A percentile compares a stretch with the other conserved stretches of the same genome.
These are phyloP conservation scores for Apus apus DNA, from an alignment of 2,113 vertebrate genomes.

Conservation along the genomic window DNA sequence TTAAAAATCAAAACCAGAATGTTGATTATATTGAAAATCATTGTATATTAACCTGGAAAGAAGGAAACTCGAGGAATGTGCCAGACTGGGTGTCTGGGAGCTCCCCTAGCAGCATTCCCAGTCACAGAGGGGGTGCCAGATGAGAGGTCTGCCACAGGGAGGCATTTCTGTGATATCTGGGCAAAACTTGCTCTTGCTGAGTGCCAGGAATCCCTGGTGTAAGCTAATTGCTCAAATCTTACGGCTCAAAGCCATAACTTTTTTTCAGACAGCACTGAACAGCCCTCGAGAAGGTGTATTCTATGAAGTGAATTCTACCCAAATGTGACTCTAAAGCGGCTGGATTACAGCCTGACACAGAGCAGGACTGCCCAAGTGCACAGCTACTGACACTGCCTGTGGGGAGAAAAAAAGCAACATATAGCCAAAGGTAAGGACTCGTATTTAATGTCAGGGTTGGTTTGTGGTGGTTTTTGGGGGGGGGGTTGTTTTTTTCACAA, in stretches of 20 bases:
- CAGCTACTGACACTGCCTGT: not conserved
- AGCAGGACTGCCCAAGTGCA: too few relatives aligned
- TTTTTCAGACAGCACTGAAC: not conserved
- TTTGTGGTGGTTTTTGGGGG: too few relatives aligned
- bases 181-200: not conserved
- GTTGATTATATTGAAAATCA: not conserved
- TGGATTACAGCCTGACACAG: too few relatives aligned
- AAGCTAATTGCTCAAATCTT: not conserved
- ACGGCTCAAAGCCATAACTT: not conserved
- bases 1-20: not conserved
- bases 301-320: not conserved
- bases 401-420: not conserved
- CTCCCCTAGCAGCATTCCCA: not conserved
- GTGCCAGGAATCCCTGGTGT: not conserved
- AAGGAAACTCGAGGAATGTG: too few relatives aligned
- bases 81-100: too few relatives aligned
- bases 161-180: not conserved
- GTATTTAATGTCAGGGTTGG: not conserved
- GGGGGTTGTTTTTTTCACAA: not conserved
- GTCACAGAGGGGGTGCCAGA: not conserved
- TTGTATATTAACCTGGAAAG: not conserved
- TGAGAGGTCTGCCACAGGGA: not conserved
- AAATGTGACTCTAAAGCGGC: not conserved
- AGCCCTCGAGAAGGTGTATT: not conserved
- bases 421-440: not conserved